Base-by-base conservation (phyloP, 1,140 invertebrate species). In the Aphaenogaster ashmeadi region DNA sequence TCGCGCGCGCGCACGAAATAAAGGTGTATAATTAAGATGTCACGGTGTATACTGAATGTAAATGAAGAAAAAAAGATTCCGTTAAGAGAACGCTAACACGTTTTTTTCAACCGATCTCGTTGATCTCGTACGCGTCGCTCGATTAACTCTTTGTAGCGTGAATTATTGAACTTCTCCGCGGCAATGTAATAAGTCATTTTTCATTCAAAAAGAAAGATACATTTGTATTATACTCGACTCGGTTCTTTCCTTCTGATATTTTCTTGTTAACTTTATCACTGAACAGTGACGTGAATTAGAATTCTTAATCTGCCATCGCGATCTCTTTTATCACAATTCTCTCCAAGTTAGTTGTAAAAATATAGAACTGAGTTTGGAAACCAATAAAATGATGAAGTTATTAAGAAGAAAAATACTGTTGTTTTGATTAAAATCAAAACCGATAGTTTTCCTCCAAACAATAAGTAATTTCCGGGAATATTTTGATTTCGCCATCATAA, bases 21-120 rank as follows among this genome's bases (percentile, higher is more conserved):
- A 86, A 88, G 60, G 38, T 18, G 9, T 83, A 72, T 90, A 86
- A 90, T 90, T 86, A 86, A 74, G 83, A 72, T 60, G 50, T 21
- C 38, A 18, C 36, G 7, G 9, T 38, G 27, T 33, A 41, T 41
- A 66, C 54, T 80, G 6, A 33, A 66, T 18, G 5, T 9, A 38
- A 83, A 64, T 13, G 27, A 41, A 58, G n/a, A 60, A 41, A 60
- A 71, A 67, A 56, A 89, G 11, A 60, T 8, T n/a, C 44, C 0
- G 1, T 62, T 33, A 21, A 9, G 38, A 74, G 5, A 72, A 56
- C 13, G 9, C 15, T 21, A 38, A 80, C 54, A 50, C 9, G 72
- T 41, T 64, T n/a, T 33, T 44, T 64, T 4, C 33, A 38, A 15
- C 6, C 33, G 41, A 81, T 81, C 52, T 58, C 21, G 38, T 56